Percentiles rank a stretch among this genome's conserved stretches.
phyloP scores from a whole-genome alignment of 64 coral and sea anemone species.

The Astreopora myriophthalma region DNA sequence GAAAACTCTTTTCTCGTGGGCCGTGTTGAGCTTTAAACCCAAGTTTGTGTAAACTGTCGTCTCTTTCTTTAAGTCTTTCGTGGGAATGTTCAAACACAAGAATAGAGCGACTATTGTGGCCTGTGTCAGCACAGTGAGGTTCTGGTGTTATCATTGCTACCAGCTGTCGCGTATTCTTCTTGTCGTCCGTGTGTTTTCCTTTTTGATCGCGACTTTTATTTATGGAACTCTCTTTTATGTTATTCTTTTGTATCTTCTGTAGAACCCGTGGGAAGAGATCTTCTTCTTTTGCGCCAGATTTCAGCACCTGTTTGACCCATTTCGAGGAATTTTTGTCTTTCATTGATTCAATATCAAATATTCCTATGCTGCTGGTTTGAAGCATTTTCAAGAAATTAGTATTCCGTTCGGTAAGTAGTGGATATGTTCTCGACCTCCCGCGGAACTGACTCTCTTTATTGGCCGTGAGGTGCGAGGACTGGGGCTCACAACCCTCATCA shows the following conservation, averaged over 20 bases:
- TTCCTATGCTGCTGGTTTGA: constrained; percentile 73
- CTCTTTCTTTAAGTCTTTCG: background rate
- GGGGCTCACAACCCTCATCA: background rate
- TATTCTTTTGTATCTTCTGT: background rate
- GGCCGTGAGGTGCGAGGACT: background rate
- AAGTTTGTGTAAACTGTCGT: constrained; percentile 56
- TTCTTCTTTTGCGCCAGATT: constrained; percentile 52
- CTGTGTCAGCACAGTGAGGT: background rate
- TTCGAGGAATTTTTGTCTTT: constrained; percentile 48
- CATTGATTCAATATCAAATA: constrained; percentile 71
- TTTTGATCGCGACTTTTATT: background rate
- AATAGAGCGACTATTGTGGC: constrained; percentile 1
- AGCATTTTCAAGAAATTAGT: constrained; percentile 83
- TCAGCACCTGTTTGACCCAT: constrained; percentile 70
- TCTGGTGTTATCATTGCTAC: background rate
- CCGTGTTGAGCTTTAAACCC: constrained; percentile 64
- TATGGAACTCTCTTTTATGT: background rate
- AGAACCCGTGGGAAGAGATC: constrained; percentile 67
- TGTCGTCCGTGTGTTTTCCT: background rate
- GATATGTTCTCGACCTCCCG: background rate
- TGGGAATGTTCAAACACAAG: constrained; percentile 69
- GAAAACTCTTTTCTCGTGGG: constrained; percentile 16
- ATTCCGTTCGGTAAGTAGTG: background rate
- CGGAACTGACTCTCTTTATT: background rate
- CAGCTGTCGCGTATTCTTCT: background rate